phyloP scores from a whole-genome alignment of 2,113 vertebrate species.

The Madoqua kirkii region DNA sequence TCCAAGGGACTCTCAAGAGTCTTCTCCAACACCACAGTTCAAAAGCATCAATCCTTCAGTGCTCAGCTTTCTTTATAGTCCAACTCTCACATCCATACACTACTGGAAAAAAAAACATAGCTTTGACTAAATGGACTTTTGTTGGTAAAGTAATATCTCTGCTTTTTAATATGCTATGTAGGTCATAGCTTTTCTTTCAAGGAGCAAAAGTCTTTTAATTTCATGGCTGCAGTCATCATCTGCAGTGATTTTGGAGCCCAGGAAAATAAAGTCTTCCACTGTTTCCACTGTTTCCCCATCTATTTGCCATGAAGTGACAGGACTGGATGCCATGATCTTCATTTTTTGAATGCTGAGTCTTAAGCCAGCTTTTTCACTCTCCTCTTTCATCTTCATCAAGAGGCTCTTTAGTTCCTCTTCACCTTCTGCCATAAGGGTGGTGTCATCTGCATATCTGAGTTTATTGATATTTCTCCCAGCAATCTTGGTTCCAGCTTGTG shows the following conservation, averaged over 20 bases:
- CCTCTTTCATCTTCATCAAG: neutral
- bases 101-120: neutral
- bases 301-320: neutral
- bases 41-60: neutral
- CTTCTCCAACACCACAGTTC: neutral
- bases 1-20: neutral
- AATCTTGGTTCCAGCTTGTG: neutral
- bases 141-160: neutral
- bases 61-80: neutral
- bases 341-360: neutral
- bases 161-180: neutral
- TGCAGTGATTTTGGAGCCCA: neutral
- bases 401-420: neutral
- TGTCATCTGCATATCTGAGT: neutral
- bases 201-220: neutral
- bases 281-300: neutral
- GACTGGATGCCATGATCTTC: neutral
- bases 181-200: neutral
- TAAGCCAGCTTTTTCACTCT: neutral
- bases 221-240: neutral
- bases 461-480: neutral
- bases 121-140: neutral
- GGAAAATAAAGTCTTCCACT: neutral
- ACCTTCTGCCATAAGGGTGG: neutral
- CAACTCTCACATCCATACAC: neutral